Conservation (phyloP, 1,140 invertebrate genomes). For the Phenacoccus solenopsis region DNA sequence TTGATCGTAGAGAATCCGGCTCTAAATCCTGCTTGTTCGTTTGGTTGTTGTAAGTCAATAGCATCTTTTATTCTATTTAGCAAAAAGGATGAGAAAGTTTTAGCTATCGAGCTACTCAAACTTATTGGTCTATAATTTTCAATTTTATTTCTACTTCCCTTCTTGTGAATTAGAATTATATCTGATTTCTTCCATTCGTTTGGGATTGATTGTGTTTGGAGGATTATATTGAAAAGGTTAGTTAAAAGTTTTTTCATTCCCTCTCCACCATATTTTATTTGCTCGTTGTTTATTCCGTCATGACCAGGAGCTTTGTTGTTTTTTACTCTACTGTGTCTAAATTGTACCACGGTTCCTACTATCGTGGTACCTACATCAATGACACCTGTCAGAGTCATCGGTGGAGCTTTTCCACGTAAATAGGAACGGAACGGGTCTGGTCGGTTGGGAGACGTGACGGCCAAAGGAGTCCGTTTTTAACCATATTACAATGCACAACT, state of each 20-base stretch:
- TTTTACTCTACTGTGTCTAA: no score
- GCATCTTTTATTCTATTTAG: conserved; percentile 26
- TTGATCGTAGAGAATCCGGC: conserved; percentile 25
- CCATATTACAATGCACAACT: no score
- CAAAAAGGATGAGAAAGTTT: conserved; percentile 26
- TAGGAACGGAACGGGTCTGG: no score
- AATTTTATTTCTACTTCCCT: conserved; percentile 28
- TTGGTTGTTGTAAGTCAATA: conserved; percentile 29
- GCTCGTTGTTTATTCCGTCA: conserved; percentile 17
- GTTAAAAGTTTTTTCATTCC: neutral
- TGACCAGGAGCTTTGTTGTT: conserved; percentile 19
- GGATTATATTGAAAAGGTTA: conserved; percentile 16
- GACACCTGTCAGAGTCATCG: no score
- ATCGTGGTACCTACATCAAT: no score
- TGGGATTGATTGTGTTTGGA: conserved; percentile 26
- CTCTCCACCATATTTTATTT: neutral
- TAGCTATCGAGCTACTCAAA: conserved; percentile 28
- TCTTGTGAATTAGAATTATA: conserved; percentile 30
- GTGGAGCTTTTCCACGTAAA: no score
- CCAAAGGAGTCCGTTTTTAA: no score
- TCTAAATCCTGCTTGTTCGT: conserved; percentile 32
- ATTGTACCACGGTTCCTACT: no score
- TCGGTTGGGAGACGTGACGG: no score
- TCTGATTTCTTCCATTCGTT: conserved; percentile 26
- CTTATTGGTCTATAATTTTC: conserved; percentile 31